Conservation (phyloP, 2,888 invertebrate genomes). For the Eristalis arbustorum region DNA sequence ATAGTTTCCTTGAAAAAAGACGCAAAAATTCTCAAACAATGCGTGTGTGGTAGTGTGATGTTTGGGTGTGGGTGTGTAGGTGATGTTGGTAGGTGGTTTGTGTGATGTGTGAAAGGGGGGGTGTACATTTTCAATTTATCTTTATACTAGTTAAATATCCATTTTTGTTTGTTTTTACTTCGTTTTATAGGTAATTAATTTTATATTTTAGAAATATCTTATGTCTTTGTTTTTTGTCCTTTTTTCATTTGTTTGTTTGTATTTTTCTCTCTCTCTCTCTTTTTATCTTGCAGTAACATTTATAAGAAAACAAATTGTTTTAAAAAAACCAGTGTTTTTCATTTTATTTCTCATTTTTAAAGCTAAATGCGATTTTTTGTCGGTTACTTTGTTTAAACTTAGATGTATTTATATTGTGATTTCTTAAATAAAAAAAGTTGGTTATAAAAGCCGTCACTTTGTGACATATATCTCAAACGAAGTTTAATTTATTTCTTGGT, state of each 20-base stretch:
- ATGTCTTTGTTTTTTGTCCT: slow-evolving; percentile 58
- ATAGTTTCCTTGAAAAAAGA: slow-evolving; percentile 28
- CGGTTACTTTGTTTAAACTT: slow-evolving; percentile 37
- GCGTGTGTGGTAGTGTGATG: background rate
- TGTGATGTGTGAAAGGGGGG: background rate
- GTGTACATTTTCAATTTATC: background rate
- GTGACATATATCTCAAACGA: slow-evolving; percentile 71
- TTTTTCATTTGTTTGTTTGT: slow-evolving; percentile 31
- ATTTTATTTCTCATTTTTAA: slow-evolving; percentile 33
- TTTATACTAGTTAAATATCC: slow-evolving; percentile 28
- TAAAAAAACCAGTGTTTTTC: background rate
- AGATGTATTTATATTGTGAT: slow-evolving; percentile 45
- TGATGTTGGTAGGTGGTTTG: background rate
- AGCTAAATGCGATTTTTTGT: slow-evolving; percentile 54
- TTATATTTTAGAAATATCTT: slow-evolving; percentile 54
- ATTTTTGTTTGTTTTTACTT: slow-evolving; percentile 4
- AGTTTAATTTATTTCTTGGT: slow-evolving; percentile 55
- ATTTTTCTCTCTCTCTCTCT: background rate
- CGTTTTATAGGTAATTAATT: slow-evolving; percentile 49
- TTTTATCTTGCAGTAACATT: slow-evolving; percentile 8
- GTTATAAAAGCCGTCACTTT: slow-evolving; percentile 72
- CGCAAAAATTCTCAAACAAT: slow-evolving; percentile 28
- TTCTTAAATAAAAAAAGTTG: slow-evolving; percentile 66
- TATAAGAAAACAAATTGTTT: slow-evolving; percentile 28
- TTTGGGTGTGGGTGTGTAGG: background rate